These are phyloP conservation scores for Pygoscelis antarcticus DNA, from an alignment of 2,113 vertebrate species.

Conservation along the genomic window DNA sequence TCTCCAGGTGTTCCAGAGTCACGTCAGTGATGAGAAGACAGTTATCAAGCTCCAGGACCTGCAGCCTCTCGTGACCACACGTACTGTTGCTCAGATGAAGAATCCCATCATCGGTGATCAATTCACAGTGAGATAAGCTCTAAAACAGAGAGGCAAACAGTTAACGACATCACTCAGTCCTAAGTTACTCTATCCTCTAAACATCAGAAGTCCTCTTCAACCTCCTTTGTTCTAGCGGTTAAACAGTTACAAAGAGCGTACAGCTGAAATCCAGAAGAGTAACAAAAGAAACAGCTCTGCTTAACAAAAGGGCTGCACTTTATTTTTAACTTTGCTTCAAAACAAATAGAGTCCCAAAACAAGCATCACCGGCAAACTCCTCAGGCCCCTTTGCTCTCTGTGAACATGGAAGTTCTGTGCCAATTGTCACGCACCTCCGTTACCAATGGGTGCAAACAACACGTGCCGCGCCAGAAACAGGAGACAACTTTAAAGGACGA, in stretches of 20 bases:
- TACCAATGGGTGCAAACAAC: not conserved
- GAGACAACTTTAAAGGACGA: not conserved
- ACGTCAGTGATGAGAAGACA: constrained; percentile 90
- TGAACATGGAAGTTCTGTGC: not conserved
- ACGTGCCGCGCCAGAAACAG: not conserved
- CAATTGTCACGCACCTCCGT: rapidly evolving
- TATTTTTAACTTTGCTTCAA: not conserved
- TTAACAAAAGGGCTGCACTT: not conserved
- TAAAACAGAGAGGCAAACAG: constrained; percentile 24
- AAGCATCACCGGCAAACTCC: not conserved
- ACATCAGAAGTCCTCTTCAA: not conserved
- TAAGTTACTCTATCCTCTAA: not conserved
- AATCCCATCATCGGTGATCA: constrained; percentile 92
- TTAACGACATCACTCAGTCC: not conserved
- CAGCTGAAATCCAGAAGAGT: not conserved
- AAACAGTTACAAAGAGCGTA: not conserved
- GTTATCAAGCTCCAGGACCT: constrained; percentile 89
- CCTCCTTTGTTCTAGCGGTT: not conserved
- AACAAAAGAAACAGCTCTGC: not conserved
- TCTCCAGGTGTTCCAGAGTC: constrained; percentile 90
- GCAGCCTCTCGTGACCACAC: constrained; percentile 87
- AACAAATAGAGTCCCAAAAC: not conserved
- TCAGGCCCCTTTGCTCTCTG: not conserved
- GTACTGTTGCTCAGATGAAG: constrained; percentile 88
- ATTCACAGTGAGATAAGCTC: constrained; percentile 92